A percentile compares a stretch with the other conserved stretches of the same genome.
These are phyloP conservation scores for Microchrysa polita DNA, from an alignment of 2,888 invertebrate species.

Conservation along the genomic window DNA sequence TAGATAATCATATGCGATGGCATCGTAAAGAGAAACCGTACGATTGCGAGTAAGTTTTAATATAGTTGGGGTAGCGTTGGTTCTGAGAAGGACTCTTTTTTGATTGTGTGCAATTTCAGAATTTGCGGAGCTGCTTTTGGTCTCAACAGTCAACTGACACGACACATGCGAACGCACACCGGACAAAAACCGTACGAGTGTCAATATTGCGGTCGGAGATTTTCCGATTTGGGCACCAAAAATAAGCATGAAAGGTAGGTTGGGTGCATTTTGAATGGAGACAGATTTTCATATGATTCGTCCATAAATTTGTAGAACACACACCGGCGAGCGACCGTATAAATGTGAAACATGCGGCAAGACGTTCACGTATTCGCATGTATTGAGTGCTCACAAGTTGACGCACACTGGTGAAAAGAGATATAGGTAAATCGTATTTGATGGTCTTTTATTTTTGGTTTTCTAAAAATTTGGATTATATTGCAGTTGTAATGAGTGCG, in stretches of 20 bases:
- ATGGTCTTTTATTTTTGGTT: background rate
- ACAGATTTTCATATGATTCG: background rate
- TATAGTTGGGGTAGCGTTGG: too few relatives aligned
- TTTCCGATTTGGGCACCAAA: conserved; percentile 62
- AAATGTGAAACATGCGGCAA: conserved; percentile 61
- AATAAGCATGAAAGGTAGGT: conserved; percentile 62
- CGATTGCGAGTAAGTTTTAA: conserved; percentile 60
- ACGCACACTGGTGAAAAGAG: conserved; percentile 64
- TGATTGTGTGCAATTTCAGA: conserved; percentile 52
- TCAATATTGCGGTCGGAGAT: conserved; percentile 60
- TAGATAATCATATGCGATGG: conserved; percentile 42
- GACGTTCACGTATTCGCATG: conserved; percentile 62
- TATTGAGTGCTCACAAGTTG: conserved; percentile 60
- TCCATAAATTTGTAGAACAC: conserved; percentile 54
- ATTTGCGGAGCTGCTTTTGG: conserved; percentile 61
- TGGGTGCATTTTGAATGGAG: too few relatives aligned
- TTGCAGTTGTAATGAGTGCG: conserved; percentile 59
- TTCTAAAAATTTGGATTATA: background rate
- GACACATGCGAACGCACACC: conserved; percentile 63
- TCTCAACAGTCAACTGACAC: conserved; percentile 61
- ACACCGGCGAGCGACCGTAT: conserved; percentile 62
- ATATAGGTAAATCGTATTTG: conserved; percentile 54
- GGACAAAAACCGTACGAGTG: conserved; percentile 61
- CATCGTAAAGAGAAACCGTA: conserved; percentile 58
- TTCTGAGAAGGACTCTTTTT: background rate